Evolutionary conservation across 1,140 invertebrate genomes (phyloP).

Genomic region (Apis florea): DNA sequence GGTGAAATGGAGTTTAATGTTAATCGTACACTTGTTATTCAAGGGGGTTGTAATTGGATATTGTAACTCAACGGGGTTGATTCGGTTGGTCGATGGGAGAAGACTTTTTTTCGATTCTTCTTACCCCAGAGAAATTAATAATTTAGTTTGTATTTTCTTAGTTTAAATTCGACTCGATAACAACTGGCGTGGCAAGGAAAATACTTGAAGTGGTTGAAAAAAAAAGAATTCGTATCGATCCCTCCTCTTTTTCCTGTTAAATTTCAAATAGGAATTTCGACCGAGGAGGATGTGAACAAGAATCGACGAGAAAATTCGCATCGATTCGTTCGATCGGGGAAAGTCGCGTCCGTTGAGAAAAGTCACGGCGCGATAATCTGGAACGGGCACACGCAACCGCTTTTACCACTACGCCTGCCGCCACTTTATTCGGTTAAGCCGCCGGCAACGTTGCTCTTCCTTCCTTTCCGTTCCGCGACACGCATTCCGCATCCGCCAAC

Average conservation of each 20-base stretch:
- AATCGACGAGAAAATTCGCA: no score
- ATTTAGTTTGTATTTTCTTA: no score
- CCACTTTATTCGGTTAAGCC: conserved; percentile 34
- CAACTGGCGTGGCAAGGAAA: no score
- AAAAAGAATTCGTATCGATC: no score
- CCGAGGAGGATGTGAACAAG: no score
- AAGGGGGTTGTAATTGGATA: neutral
- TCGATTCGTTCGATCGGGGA: no score
- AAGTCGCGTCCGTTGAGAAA: conserved; percentile 25
- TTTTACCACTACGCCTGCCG: conserved; percentile 3
- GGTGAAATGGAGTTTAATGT: neutral
- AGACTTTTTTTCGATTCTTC: neutral
- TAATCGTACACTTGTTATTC: neutral
- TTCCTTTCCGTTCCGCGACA: neutral
- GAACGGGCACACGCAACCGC: conserved; percentile 3
- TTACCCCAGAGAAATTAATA: no score
- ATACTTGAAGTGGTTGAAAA: no score
- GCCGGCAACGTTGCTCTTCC: neutral
- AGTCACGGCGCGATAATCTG: conserved; percentile 36
- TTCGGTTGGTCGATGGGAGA: neutral
- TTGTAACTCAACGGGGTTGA: neutral
- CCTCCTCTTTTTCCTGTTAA: no score
- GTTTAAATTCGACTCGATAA: no score
- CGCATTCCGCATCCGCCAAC: conserved; percentile 32
- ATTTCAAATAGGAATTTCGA: no score